Percentiles rank a stretch among this genome's conserved stretches.
phyloP scores from a whole-genome alignment of 1,140 invertebrate species.

The Lordiphosa collinella region DNA sequence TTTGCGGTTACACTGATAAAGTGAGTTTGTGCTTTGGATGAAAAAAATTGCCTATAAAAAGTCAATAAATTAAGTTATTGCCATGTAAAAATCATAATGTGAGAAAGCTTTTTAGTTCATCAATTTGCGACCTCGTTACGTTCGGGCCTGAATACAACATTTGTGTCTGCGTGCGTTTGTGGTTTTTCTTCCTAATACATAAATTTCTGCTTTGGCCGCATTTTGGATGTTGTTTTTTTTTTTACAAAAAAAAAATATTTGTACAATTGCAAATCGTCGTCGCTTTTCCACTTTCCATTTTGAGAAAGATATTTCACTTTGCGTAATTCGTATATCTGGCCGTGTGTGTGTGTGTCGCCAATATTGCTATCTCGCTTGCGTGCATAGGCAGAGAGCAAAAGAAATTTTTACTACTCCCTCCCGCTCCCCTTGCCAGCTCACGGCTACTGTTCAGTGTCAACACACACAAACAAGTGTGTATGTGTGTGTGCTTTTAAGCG shows the following conservation, averaged over 20 bases:
- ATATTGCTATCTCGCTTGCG: conserved; percentile 53
- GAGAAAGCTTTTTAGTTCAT: background rate
- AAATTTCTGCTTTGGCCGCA: conserved; percentile 4
- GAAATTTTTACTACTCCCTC: conserved; percentile 49
- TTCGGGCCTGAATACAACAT: background rate
- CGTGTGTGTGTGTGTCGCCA: conserved; percentile 51
- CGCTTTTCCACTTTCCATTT: conserved; percentile 78
- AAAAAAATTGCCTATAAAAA: conserved; percentile 39
- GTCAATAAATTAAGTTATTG: conserved; percentile 43
- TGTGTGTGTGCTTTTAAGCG: conserved; percentile 56
- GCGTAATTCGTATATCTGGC: conserved; percentile 69
- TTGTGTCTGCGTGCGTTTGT: conserved; percentile 11
- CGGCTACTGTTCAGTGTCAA: conserved; percentile 34
- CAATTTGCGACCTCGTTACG: conserved; percentile 11
- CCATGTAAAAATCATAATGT: conserved; percentile 33
- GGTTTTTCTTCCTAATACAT: conserved; percentile 1
- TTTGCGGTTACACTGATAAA: background rate
- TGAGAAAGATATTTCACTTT: conserved; percentile 78
- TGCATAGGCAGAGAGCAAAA: conserved; percentile 33
- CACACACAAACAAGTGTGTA: conserved; percentile 23
- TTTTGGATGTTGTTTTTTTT: conserved; percentile 15
- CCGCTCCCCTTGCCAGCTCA: conserved; percentile 12
- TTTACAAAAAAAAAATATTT: background rate
- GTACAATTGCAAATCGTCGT: conserved; percentile 26
- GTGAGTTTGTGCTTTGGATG: conserved; percentile 22